Conservation (phyloP, 2,797 vertebrate genomes). For the Pseudotriccus pelzelni region DNA sequence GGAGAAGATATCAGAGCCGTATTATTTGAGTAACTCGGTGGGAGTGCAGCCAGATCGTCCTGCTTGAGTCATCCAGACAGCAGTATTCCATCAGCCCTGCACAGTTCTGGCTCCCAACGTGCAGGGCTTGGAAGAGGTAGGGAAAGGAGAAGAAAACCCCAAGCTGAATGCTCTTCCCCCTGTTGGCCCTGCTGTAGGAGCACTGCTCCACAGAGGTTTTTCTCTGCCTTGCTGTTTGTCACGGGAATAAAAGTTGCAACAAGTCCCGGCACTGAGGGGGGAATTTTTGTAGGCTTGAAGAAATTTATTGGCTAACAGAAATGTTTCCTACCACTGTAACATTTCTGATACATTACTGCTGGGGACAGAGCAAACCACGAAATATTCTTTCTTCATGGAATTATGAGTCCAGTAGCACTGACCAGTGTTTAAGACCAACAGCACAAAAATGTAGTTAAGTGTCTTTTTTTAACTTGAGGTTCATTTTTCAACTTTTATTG, state of each 20-base stretch:
- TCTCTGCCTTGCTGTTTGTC: background rate
- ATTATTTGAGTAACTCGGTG: background rate
- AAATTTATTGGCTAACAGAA: background rate
- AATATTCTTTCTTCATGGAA: background rate
- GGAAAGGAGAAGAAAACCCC: background rate
- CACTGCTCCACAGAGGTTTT: background rate
- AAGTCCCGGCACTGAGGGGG: background rate
- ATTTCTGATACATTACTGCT: background rate
- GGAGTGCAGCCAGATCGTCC: background rate
- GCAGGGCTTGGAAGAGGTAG: background rate
- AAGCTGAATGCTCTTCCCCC: background rate
- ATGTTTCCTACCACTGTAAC: background rate
- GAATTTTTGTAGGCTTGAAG: background rate
- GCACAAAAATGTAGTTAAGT: background rate
- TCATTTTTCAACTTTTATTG: background rate
- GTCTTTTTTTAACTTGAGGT: background rate
- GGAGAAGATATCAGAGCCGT: background rate
- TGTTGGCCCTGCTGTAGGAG: background rate
- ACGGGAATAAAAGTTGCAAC: background rate
- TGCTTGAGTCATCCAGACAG: background rate
- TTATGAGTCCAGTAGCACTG: fast-evolving
- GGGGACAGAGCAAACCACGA: background rate
- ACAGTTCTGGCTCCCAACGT: background rate
- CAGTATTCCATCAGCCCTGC: background rate
- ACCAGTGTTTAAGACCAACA: background rate